Conservation (phyloP, 2,888 invertebrate genomes). For the Peribatodes rhomboidaria region DNA sequence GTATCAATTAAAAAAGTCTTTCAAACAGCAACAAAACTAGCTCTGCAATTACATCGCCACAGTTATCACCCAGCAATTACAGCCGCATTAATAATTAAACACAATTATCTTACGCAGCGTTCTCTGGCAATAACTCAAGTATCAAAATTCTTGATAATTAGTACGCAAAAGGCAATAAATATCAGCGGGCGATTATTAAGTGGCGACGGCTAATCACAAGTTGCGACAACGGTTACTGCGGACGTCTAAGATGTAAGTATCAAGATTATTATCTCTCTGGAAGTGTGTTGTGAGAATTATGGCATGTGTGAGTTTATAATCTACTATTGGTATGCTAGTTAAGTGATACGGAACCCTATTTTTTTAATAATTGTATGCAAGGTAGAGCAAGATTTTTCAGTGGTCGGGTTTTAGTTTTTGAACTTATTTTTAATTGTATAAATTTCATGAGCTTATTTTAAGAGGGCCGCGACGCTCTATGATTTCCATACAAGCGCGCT, state of each 20-base stretch:
- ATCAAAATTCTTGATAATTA: slow-evolving; percentile 85
- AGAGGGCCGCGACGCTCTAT: too few species aligned
- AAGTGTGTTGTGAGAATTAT: neutral
- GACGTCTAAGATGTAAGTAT: slow-evolving; percentile 49
- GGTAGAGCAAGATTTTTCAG: too few species aligned
- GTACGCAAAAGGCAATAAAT: slow-evolving; percentile 78
- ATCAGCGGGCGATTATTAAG: slow-evolving; percentile 80
- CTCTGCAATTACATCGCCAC: slow-evolving; percentile 30
- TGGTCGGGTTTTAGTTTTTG: too few species aligned
- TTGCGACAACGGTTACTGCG: slow-evolving; percentile 62
- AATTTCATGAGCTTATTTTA: too few species aligned
- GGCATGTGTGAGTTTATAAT: neutral
- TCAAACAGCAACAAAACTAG: slow-evolving; percentile 13
- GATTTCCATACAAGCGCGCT: too few species aligned
- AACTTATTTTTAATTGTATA: too few species aligned
- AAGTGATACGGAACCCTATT: neutral
- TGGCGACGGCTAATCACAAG: slow-evolving; percentile 78
- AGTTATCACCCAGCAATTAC: slow-evolving; percentile 54
- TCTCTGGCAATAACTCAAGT: slow-evolving; percentile 78
- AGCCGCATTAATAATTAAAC: slow-evolving; percentile 58
- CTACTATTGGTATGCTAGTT: neutral
- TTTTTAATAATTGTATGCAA: neutral
- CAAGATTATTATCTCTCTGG: slow-evolving; percentile 25
- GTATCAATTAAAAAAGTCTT: slow-evolving; percentile 27
- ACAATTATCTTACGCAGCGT: slow-evolving; percentile 60